Evolutionary conservation across 2,888 invertebrate genomes (phyloP).

Genomic region (Globia sparganii): DNA sequence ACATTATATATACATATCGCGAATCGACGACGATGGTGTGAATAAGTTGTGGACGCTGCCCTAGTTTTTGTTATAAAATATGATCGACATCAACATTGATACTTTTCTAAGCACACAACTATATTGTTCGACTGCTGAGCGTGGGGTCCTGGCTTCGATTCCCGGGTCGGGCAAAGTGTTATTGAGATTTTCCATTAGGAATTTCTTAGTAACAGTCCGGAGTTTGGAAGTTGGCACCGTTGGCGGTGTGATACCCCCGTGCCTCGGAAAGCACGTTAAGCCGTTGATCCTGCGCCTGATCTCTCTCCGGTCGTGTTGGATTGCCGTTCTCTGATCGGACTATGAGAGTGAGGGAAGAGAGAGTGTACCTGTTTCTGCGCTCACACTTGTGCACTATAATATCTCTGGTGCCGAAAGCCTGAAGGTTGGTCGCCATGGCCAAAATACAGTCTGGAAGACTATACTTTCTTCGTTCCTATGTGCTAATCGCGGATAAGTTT

Average conservation of each 20-base stretch:
- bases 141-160: not conserved
- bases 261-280: not conserved
- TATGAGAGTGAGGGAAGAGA: not conserved
- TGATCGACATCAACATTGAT: not conserved
- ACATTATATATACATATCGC: constrained; percentile 35
- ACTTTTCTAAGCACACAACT: not conserved
- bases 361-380: too few species aligned
- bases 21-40: constrained; percentile 12
- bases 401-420: too few species aligned
- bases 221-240: not conserved
- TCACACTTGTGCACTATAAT: too few species aligned
- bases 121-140: not conserved
- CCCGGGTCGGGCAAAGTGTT: not conserved
- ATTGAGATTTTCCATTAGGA: not conserved
- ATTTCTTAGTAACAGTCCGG: not conserved
- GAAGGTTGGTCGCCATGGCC: too few species aligned
- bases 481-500: not conserved
- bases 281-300: not conserved
- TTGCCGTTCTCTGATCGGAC: too few species aligned
- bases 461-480: not conserved
- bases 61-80: not conserved
- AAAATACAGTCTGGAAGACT: too few species aligned
- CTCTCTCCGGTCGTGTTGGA: not conserved
- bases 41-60: not conserved
- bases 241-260: not conserved